Evolutionary conservation across 1,140 invertebrate genomes (phyloP).

Genomic region (Halesus radiatus): DNA sequence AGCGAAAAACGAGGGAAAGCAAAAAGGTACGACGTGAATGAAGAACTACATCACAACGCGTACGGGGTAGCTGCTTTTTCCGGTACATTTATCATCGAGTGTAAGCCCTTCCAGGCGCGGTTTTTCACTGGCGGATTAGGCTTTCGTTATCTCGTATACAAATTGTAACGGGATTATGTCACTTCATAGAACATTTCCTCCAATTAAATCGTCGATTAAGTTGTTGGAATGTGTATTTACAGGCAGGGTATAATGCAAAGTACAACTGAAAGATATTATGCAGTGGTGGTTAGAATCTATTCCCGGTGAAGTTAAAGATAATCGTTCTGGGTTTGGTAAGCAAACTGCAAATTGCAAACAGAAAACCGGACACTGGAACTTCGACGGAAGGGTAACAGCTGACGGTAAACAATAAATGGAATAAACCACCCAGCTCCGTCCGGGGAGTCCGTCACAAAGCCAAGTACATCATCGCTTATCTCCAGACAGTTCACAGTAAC

Average conservation of each 20-base stretch:
- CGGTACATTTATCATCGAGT: constrained; percentile 49
- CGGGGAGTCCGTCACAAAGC: not conserved
- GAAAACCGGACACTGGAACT: not conserved
- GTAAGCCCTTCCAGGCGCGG: constrained; percentile 18
- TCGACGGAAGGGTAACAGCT: not conserved
- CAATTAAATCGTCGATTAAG: constrained; percentile 6
- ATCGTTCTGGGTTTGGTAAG: too few species aligned
- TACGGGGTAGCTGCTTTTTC: constrained; percentile 42
- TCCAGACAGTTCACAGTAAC: not conserved
- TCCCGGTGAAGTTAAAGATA: too few species aligned
- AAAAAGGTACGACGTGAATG: constrained; percentile 32
- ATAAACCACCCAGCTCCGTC: not conserved
- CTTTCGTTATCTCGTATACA: not conserved
- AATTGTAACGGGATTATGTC: constrained; percentile 13
- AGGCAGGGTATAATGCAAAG: too few species aligned
- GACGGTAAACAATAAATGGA: constrained; percentile 4
- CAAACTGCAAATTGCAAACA: too few species aligned
- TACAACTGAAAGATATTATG: too few species aligned
- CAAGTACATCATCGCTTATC: too few species aligned
- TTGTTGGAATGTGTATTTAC: too few species aligned
- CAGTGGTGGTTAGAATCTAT: too few species aligned
- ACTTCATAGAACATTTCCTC: not conserved
- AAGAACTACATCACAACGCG: constrained; percentile 47
- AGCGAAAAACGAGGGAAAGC: constrained; percentile 12
- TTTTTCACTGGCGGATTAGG: not conserved